Base-by-base conservation (phyloP, 2,888 invertebrate genomes). In the Antheraea assamensis region DNA sequence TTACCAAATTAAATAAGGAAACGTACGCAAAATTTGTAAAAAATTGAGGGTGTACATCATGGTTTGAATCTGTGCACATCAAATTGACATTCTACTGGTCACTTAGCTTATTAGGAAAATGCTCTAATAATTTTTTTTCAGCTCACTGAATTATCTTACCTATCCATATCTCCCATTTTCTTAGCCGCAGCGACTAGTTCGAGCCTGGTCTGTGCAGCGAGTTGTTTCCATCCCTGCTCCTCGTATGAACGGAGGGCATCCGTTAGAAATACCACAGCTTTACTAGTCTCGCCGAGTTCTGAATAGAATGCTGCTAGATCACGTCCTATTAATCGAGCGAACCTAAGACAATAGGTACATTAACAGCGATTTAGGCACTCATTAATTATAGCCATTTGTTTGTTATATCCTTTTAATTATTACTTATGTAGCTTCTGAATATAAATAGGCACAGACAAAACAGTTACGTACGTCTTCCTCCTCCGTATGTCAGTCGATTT, bases 241-340 rank as follows among this genome's bases (percentile, higher is more conserved):
- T 97, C 97, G 81, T 98, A 98, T 7, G 98, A 98, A 73, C 98
- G 96, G 42, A 99, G 91, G 0, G 98, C 97, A 85, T 99, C 99
- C 72, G 96, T 96, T 2, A 99, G 95, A 88, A 99, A 99, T 0
- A 97, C 97, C 7, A 98, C 97, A 0, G 99, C 98, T 88, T 98
- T 98, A 79, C 98, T 96, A 0, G 97, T 97, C 87, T 98, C 97
- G 1, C 97, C 97, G 15, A 98, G 94, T 77, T 97, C 97, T 80
- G 98, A 96, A 89, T 99, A 99, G 88, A 99, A 99, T 42, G 97
- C 96, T 0, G 99, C 98, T 71, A 99, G 91, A 83, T 99, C 98
- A 61, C 97, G 95, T 0, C 99, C 99, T 74, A 99, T 98, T 71
- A 97, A 95, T 66, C 98, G 96, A 0, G 99, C 99, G 73, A 97